phyloP scores from a whole-genome alignment of 2,888 invertebrate species.

The Hofmannophila pseudospretella region DNA sequence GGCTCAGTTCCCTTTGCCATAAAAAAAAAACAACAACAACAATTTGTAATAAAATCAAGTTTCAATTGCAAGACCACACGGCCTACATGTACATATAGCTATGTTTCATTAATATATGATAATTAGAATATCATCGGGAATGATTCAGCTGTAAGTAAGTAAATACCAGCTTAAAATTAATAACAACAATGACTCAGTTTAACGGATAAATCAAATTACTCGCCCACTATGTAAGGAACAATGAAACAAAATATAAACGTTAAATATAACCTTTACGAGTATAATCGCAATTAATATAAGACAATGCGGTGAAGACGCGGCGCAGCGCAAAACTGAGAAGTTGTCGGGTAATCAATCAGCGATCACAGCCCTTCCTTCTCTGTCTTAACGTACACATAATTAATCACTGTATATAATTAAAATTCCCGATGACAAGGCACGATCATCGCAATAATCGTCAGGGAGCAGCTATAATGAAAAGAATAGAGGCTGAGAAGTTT shows the following conservation, averaged over 20 bases:
- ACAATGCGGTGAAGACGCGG: conserved; percentile 56
- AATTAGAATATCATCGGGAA: conserved; percentile 28
- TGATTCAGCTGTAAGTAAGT: conserved; percentile 43
- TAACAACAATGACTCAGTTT: conserved; percentile 65
- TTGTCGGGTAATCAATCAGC: conserved; percentile 68
- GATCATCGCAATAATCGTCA: conserved; percentile 46
- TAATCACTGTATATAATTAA: conserved; percentile 75
- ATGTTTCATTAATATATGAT: conserved; percentile 13
- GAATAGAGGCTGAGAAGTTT: conserved; percentile 30
- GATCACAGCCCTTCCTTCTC: conserved; percentile 42
- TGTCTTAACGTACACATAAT: conserved; percentile 66
- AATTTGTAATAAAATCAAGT: too few species aligned
- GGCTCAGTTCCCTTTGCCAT: too few species aligned
- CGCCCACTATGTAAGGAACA: conserved; percentile 54
- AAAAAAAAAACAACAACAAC: too few species aligned
- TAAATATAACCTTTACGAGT: conserved; percentile 61
- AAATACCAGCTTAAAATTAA: conserved; percentile 56
- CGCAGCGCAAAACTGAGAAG: conserved; percentile 42
- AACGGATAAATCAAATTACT: conserved; percentile 63
- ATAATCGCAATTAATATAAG: conserved; percentile 62
- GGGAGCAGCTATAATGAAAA: conserved; percentile 30
- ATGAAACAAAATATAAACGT: conserved; percentile 54
- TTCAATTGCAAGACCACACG: too few species aligned
- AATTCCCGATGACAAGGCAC: conserved; percentile 72
- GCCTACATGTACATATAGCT: background rate